Evolutionary conservation across 2,888 invertebrate genomes (phyloP), one percentile per base, ranked within the genome.

Genomic region (Colostygia pectinataria): DNA sequence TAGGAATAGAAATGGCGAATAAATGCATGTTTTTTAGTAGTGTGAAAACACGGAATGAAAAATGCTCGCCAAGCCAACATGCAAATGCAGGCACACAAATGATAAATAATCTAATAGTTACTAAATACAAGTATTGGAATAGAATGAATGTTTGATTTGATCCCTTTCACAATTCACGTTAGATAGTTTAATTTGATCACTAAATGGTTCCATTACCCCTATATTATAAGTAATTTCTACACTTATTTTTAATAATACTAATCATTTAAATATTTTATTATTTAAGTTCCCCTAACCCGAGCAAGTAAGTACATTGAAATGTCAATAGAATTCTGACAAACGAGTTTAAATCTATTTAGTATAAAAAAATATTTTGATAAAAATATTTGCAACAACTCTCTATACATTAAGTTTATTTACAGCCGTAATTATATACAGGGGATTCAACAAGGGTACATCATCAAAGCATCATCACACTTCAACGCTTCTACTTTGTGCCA

Each of bases 321-420:
- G 33, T 38, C 28, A 12, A 28, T 47, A 47, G 25, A 43, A 28
- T 15, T 51, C 36, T 25, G 40, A 53, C 31, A 38, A 47, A 50
- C 52, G 38, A 59, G 52, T 49, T 33, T 44, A 37, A 13, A 40
- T 40, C 37, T 42, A 42, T 33, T 44, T 18, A 39, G 44, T 70
- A 71, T 86, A 87, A 78, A 87, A 87, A 87, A 86, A 86, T 86
- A 86, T 72, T 73, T 77, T 61, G 71, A 80, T 76, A 83, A 86
- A 87, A 86, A 86, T 87, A 87, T 84, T 68, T 74, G 63, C 66
- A 65, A 46, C 45, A 57, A 68, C 74, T 86, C 82, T 87, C 83
- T 40, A 80, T 85, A 87, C 83, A 85, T 65, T 63, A 68, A 57
- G 55, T 64, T 67, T 81, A 85, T 85, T 71, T 86, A 86, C 83